Percentiles rank a stretch among this genome's conserved stretches.
Evolutionary conservation across 2,113 vertebrate species (phyloP).

Genomic region (Patagioenas fasciata): DNA sequence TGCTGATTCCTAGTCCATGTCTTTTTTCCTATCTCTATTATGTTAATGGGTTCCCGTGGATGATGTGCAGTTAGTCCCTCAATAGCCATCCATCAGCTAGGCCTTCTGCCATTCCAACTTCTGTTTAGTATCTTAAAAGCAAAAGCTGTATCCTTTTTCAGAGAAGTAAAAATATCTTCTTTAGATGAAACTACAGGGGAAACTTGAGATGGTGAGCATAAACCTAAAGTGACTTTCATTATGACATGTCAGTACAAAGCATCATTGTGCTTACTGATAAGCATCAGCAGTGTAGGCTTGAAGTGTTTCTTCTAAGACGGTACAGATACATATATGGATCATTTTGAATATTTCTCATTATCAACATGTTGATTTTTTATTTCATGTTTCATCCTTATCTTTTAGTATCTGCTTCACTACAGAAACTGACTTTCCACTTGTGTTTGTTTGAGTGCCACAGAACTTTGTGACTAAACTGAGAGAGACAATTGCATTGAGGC

Average conservation of each 20-base stretch:
- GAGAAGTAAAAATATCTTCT: background rate
- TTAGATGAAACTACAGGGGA: background rate
- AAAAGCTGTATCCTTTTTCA: background rate
- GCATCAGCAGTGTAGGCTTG: background rate
- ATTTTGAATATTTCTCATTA: background rate
- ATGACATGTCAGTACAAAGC: background rate
- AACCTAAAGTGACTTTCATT: background rate
- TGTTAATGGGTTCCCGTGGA: background rate
- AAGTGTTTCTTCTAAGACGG: background rate
- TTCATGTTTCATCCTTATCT: background rate
- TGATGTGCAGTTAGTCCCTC: background rate
- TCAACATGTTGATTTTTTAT: background rate
- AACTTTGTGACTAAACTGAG: background rate
- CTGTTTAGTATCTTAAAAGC: background rate
- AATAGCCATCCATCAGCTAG: background rate
- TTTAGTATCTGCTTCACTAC: background rate
- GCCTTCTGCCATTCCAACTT: background rate
- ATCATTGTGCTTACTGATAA: background rate
- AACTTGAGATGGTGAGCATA: background rate
- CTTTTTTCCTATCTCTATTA: background rate
- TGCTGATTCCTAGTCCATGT: background rate
- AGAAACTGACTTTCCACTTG: background rate
- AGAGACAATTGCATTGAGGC: fast-evolving
- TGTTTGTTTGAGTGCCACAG: background rate
- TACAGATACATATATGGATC: background rate